phyloP scores from a whole-genome alignment of 2,113 vertebrate species.

The Ascaphus truei region DNA sequence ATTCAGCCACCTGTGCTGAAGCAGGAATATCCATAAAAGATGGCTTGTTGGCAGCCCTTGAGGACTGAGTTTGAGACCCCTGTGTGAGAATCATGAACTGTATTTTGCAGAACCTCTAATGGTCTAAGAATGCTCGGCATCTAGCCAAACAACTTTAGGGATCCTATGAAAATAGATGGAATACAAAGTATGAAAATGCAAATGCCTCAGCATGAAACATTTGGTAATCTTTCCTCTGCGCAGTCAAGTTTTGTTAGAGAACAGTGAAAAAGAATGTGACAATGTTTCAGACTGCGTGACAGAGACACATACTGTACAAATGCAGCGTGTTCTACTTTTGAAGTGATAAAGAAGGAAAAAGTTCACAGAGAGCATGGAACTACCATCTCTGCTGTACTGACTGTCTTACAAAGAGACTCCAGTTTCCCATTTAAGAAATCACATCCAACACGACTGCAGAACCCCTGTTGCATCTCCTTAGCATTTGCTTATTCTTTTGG shows the following conservation, averaged over 20 bases:
- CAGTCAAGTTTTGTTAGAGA: neutral
- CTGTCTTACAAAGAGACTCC: neutral
- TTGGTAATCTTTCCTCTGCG: neutral
- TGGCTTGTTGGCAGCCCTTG: too few species aligned
- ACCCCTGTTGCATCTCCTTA: conserved; percentile 6
- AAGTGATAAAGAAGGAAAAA: neutral
- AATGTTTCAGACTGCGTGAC: neutral
- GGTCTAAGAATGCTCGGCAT: neutral
- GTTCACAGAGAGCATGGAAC: too few species aligned
- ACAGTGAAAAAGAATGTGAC: neutral
- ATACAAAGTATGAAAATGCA: too few species aligned
- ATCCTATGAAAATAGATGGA: too few species aligned
- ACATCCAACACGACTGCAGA: neutral
- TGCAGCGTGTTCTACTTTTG: neutral
- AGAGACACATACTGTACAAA: neutral
- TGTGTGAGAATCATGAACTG: too few species aligned
- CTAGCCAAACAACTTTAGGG: neutral
- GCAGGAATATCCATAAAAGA: too few species aligned
- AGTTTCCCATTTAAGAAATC: conserved; percentile 8
- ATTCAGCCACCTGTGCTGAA: too few species aligned
- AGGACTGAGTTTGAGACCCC: too few species aligned
- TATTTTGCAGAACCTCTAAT: too few species aligned
- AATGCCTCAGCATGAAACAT: neutral
- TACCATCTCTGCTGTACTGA: conserved; percentile 10
- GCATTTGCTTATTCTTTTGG: conserved; percentile 31